Percentiles rank a stretch among this genome's conserved stretches.
phyloP scores from a whole-genome alignment of 2,113 vertebrate species.

The Myocastor coypus region DNA sequence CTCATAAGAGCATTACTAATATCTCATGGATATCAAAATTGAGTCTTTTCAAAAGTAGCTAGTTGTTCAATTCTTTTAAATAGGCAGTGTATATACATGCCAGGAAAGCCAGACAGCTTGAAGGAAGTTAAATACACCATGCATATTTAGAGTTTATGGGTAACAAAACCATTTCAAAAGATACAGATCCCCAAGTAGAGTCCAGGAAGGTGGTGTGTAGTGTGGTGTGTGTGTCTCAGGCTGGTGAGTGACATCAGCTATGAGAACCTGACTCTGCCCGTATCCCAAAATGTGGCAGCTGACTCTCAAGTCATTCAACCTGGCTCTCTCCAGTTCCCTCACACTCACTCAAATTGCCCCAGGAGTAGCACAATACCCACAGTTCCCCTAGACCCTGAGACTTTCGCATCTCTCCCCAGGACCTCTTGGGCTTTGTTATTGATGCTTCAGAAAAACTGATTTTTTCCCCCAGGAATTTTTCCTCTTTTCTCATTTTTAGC shows the following conservation, averaged over 20 bases:
- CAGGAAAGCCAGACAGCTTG: background rate
- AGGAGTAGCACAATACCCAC: background rate
- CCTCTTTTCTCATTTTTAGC: background rate
- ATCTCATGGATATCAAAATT: background rate
- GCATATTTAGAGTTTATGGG: background rate
- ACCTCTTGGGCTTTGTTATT: background rate
- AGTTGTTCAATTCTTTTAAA: background rate
- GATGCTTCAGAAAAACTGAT: background rate
- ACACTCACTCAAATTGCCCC: no score
- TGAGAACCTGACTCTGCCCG: background rate
- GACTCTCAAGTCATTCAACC: background rate
- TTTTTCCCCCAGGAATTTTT: background rate
- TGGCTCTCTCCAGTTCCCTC: background rate
- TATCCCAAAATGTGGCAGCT: background rate
- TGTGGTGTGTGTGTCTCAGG: background rate
- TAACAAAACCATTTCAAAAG: background rate
- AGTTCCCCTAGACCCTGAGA: background rate
- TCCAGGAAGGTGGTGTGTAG: background rate
- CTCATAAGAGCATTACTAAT: background rate
- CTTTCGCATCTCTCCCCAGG: background rate
- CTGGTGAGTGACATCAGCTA: background rate
- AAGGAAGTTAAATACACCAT: background rate
- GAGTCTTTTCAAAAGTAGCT: constrained; percentile 38
- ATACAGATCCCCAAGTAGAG: background rate
- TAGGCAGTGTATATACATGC: background rate